phyloP scores from a whole-genome alignment of 2,113 vertebrate genomes.

The Gasterosteus nipponicus region DNA sequence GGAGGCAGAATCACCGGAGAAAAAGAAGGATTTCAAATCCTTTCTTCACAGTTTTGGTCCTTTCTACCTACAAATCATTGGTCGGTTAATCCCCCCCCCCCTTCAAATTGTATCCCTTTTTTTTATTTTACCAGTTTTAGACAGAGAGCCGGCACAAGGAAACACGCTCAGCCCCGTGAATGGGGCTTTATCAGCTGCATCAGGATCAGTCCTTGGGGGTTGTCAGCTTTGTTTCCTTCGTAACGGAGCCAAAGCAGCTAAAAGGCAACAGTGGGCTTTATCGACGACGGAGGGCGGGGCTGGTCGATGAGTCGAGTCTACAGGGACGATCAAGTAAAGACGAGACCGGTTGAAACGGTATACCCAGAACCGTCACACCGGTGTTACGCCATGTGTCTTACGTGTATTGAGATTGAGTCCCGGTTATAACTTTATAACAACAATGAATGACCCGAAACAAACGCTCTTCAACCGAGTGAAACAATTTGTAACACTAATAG shows the following conservation, averaged over 20 bases:
- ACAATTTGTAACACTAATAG: too few species aligned
- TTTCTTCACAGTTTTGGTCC: conserved; percentile 34
- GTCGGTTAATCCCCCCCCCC: conserved; percentile 55
- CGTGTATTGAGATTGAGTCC: too few species aligned
- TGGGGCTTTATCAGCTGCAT: conserved; percentile 22
- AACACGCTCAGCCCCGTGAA: conserved; percentile 16
- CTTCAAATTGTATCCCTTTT: conserved; percentile 32
- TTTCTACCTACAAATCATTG: conserved; percentile 49
- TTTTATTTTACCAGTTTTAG: conserved; percentile 32
- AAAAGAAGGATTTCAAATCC: conserved; percentile 47
- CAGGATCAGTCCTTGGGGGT: conserved; percentile 42
- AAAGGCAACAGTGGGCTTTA: conserved; percentile 59
- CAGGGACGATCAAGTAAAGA: conserved; percentile 60
- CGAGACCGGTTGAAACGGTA: too few species aligned
- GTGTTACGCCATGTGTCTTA: too few species aligned
- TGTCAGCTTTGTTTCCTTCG: conserved; percentile 49
- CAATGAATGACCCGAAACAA: too few species aligned
- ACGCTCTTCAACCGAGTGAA: too few species aligned
- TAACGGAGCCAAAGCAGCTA: conserved; percentile 53
- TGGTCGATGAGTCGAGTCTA: conserved; percentile 68
- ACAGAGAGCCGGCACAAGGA: conserved; percentile 21
- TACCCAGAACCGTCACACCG: too few species aligned
- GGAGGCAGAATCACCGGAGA: conserved; percentile 31
- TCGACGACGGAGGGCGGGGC: conserved; percentile 45
- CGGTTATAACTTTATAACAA: too few species aligned